Evolutionary conservation across 1,140 invertebrate genomes (phyloP).

Genomic region (Bombus difficillimus): DNA sequence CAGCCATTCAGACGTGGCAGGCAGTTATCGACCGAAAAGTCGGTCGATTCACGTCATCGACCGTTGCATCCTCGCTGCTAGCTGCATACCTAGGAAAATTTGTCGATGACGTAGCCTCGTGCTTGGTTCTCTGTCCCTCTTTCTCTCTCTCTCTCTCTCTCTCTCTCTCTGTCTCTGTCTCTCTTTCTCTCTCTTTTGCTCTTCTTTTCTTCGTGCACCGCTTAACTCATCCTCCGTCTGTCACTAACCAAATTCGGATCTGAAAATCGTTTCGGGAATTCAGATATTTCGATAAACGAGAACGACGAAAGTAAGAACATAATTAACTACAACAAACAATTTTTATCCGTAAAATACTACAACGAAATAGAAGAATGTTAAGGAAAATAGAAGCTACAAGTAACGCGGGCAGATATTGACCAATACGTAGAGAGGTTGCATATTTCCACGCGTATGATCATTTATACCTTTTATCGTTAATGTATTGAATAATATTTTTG

Average conservation of each 20-base stretch:
- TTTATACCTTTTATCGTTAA: background rate
- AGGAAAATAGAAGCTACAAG: too few relatives aligned
- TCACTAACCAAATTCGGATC: background rate
- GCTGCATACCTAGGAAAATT: conserved; percentile 25
- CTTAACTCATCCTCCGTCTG: background rate
- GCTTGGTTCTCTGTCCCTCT: background rate
- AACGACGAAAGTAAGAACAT: too few relatives aligned
- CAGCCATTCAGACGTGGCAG: conserved; percentile 34
- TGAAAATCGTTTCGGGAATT: conserved; percentile 25
- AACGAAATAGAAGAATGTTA: too few relatives aligned
- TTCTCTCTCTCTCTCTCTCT: too few relatives aligned
- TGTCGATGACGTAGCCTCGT: conserved; percentile 6
- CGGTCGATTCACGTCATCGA: conserved; percentile 61
- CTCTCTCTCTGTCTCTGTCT: background rate
- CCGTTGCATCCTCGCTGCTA: conserved; percentile 33
- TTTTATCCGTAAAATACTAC: too few relatives aligned
- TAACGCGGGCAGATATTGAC: too few relatives aligned
- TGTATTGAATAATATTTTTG: too few relatives aligned
- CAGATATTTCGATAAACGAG: too few relatives aligned
- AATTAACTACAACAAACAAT: background rate
- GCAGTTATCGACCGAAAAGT: conserved; percentile 55
- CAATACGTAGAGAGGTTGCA: background rate
- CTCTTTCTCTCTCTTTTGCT: too few relatives aligned
- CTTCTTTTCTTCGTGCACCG: background rate
- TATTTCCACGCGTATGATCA: background rate